Base-by-base conservation (phyloP, 1,140 invertebrate species). In the Trichonephila clavata region DNA sequence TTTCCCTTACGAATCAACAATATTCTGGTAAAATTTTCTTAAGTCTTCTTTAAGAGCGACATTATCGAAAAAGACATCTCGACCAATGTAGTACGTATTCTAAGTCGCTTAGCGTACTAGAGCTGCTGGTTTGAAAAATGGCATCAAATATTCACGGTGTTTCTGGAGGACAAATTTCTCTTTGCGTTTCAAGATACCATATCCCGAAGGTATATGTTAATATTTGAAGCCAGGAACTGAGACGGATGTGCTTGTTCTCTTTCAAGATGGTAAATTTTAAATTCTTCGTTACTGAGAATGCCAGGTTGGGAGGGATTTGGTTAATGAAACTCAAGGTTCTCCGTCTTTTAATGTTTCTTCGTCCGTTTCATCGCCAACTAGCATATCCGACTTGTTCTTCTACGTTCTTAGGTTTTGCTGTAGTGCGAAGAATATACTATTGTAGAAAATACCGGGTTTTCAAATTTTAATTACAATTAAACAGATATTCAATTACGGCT, bases 101-200 rank as follows among this genome's bases (percentile, higher is more conserved):
- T 77, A 77, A 77, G 71, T 27, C 39, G 13, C 27, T 77, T 77
- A 77, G 71, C 16, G 71, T 77, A 7, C 71, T 20, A 18, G 50
- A 7, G 71, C 71, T 20, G 71, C 18, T 32, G 13, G 71, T 77
- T 77, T 18, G 32, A 77, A 77, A 50, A 77, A 39, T 77, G 27
- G 71, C 27, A 77, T 77, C 71, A 77, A 77, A 77, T 77, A 77
- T 77, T 77, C 71, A 77, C 16, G 27, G 27, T 16, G 16, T 77
- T 32, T 77, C 71, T 77, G 18, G 32, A 32, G 71, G 32, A 27
- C 18, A 39, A 32, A 32, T 18, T 6, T 18, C 27, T 2, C 0
- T 2, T 27, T 24, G 14, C 32, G 18, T 32, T 39, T 39, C 71
- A 18, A 39, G 71, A n/a, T 65, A 65, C 21, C 21, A 50, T 71